Base-by-base conservation (phyloP, 2,888 invertebrate species). In the Drosophila meridiana region DNA sequence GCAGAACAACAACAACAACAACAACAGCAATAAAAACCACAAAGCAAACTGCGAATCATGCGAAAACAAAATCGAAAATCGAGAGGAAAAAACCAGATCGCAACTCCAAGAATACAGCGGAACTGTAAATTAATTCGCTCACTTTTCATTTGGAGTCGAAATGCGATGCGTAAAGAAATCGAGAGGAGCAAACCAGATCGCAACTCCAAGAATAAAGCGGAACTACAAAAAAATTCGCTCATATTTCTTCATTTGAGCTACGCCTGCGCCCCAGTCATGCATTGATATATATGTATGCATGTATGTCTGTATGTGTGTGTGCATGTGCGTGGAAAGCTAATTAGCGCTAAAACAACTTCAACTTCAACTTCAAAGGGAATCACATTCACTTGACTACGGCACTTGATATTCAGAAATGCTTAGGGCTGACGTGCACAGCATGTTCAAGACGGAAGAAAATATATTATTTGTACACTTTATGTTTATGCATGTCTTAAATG, bases 31-130 rank as follows among this genome's bases (percentile, higher is more conserved):
- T 42, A 42, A 28, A 48, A 8, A 14, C 48, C 48, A 48, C 30
- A 30, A 30, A 52, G 42, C 58, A 66, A 56, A 56, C 59, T 48
- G 56, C 64, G 6, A 62, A 70, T 69, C 59, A 69, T 87, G 75
- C 78, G 69, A 88, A 82, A 76, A 78, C 57, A 55, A 64, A 72
- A 63, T 53, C 47, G 58, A 70, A 55, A 87, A 85, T 48, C 56
- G 67, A 89, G 63, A 76, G 72, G 72, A 76, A 87, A 86, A 79
- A 81, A 76, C 70, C 73, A 85, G 71, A 62, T 55, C 58, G 55
- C 50, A 42, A 65, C 42, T 65, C 30, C 55, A 64, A 74, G 69
- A 74, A 64, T 52, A 53, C 66, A 68, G 53, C 26, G 9, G 52
- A 52, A 40, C 52, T 20, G 20, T 43, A 61, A 50, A 65, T 14